Conservation (phyloP, 2,797 vertebrate genomes). For the Diceros bicornis region DNA sequence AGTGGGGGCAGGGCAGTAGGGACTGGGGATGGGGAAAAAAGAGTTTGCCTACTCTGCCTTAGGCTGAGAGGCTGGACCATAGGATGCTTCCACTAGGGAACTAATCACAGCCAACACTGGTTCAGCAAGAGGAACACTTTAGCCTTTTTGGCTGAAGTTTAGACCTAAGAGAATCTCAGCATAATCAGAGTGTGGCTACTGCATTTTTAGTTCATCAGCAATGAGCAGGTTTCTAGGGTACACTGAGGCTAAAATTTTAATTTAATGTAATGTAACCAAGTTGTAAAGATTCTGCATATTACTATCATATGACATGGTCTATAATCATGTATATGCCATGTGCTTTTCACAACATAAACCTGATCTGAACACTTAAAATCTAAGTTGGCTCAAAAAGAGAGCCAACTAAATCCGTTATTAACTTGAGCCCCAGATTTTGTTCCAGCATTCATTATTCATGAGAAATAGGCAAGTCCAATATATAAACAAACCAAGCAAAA, state of each 20-base stretch:
- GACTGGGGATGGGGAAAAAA: rapidly evolving
- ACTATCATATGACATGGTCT: not conserved
- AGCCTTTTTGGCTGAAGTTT: not conserved
- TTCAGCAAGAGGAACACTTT: not conserved
- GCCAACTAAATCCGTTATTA: not conserved
- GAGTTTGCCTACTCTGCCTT: not conserved
- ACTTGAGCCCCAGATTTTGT: not conserved
- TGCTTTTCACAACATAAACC: conserved; percentile 4
- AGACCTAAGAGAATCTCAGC: not conserved
- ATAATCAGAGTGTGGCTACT: not conserved
- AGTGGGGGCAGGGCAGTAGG: no score
- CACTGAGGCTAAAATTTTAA: conserved; percentile 23
- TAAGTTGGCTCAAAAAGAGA: not conserved
- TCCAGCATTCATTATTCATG: not conserved
- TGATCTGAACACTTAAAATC: conserved; percentile 46
- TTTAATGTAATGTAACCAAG: conserved; percentile 49
- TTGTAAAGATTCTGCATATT: not conserved
- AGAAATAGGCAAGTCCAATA: conserved; percentile 27
- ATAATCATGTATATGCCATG: not conserved
- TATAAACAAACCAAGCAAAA: conserved; percentile 8
- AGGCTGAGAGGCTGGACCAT: not conserved
- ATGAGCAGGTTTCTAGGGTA: not conserved
- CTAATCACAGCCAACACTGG: not conserved
- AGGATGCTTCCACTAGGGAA: not conserved
- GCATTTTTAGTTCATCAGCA: not conserved